Base-by-base conservation (phyloP, 2,797 vertebrate genomes). In the Pristis pectinata region DNA sequence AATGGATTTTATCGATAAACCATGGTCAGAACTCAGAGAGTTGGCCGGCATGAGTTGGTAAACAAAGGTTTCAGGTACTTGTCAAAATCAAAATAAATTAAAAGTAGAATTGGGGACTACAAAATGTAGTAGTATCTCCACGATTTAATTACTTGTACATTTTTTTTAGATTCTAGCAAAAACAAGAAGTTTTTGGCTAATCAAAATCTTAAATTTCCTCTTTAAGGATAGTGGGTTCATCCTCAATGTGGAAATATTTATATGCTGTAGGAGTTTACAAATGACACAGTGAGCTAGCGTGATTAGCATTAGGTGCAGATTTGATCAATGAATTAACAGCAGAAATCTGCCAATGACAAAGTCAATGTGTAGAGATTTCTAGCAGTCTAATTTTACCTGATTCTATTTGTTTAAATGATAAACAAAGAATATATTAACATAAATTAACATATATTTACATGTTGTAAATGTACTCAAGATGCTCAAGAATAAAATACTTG, bases 41-140 rank as follows among this genome's bases (percentile, higher is more conserved):
- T 37, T 93, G 61, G 2, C 17, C 64, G n/a, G 19, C 61, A 64
- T 44, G 91, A 22, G 19, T 13, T 93, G 22, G 22, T 70, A 91
- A 41, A 64, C 6, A 64, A 87, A 37, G 37, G 1, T 1, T 9
- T 2, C 49, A 4, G 3, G 6, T 44, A 44, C 64, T 93, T 93
- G 61, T 93, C 34, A 70, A 70, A 93, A 92, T 92, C 59, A 19
- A 70, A 67, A n/a, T 27, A 70, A 70, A 93, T 72, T 41, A 92
- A 92, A 9, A 10, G 61, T 89, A 92, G 17, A 22, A 41, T 30
- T 27, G 37, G 10, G 22, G 7, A 24, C 41, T 93, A 41, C 24
- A 70, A 93, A 44, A 70, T 24, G 24, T 9, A 7, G 8, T n/a
- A 61, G 56, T 89, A 44, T 41, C n/a, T 70, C 19, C 64, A 93